A percentile compares a stretch with the other conserved stretches of the same genome.
Evolutionary conservation across 2,797 vertebrate genomes (phyloP).

Genomic region (Catostomus latipinnis): DNA sequence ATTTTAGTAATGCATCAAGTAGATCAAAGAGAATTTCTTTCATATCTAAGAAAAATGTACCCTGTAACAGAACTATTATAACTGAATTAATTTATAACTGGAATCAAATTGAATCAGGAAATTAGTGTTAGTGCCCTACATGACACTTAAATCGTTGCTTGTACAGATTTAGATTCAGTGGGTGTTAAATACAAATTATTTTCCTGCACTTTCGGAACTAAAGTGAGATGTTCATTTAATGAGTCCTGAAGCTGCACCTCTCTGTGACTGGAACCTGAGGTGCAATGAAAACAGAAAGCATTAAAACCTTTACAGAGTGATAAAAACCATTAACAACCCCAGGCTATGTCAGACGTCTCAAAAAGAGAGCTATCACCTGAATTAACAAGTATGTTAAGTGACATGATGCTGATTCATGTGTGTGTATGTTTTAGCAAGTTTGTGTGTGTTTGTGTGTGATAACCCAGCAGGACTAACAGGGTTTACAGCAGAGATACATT

Average conservation of each 20-base stretch:
- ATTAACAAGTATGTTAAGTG: slow-evolving; percentile 14
- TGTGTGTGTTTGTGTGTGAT: background rate
- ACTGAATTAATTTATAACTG: background rate
- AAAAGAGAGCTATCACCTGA: slow-evolving; percentile 19
- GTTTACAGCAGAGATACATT: no score
- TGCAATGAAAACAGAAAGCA: slow-evolving; percentile 37
- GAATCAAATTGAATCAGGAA: slow-evolving; percentile 2
- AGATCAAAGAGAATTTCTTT: background rate
- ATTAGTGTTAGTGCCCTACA: background rate
- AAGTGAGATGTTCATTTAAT: slow-evolving; percentile 20
- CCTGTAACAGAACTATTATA: background rate
- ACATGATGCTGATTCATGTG: background rate
- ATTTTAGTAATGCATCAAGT: background rate
- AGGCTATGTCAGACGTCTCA: slow-evolving; percentile 17
- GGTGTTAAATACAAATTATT: background rate
- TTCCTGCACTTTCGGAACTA: background rate
- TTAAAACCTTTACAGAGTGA: slow-evolving; percentile 34
- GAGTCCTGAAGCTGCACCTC: slow-evolving; percentile 5
- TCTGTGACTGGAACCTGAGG: slow-evolving; percentile 25
- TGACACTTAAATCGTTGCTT: background rate
- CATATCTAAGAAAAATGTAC: background rate
- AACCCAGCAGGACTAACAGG: background rate
- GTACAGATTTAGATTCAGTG: background rate
- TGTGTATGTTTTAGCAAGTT: background rate
- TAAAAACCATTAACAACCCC: slow-evolving; percentile 22